A percentile compares a stretch with the other conserved stretches of the same genome.
Conservation (phyloP, 2,113 vertebrate species). For the Gyps fulvus region DNA sequence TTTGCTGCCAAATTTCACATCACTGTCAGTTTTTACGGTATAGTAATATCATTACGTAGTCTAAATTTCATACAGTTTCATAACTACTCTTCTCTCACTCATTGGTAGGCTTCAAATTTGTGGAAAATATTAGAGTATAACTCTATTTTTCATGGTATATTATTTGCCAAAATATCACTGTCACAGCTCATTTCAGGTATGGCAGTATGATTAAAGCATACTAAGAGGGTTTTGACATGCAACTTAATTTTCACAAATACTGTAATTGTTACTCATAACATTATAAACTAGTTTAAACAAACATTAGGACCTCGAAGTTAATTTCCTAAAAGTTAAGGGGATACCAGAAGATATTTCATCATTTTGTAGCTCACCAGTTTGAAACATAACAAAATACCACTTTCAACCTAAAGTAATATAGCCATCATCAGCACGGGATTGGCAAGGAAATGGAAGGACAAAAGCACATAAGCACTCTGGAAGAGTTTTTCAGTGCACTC, state of each 20-base stretch:
- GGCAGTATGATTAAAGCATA: neutral
- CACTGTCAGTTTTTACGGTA: neutral
- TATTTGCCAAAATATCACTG: conserved; percentile 53
- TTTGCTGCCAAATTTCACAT: conserved; percentile 30
- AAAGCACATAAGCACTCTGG: neutral
- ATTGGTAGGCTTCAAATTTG: neutral
- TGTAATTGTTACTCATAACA: neutral
- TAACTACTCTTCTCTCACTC: conserved; percentile 30
- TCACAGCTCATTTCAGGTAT: conserved; percentile 33
- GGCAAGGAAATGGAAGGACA: neutral
- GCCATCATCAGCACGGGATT: neutral
- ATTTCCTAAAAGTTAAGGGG: neutral
- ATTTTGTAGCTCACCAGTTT: neutral
- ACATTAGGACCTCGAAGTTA: neutral
- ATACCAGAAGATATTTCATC: neutral
- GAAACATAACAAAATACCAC: neutral
- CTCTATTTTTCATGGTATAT: conserved; percentile 7
- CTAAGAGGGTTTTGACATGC: neutral
- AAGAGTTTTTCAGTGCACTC: neutral
- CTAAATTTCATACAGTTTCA: conserved; percentile 11
- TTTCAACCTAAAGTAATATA: neutral
- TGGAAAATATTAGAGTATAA: conserved; percentile 51
- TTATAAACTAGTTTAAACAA: conserved; percentile 5
- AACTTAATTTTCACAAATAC: neutral
- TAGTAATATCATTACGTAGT: neutral